Percentiles rank a stretch among this genome's conserved stretches.
Evolutionary conservation across 1,140 invertebrate species (phyloP).

Genomic region (Akabosia matsudoensis): DNA sequence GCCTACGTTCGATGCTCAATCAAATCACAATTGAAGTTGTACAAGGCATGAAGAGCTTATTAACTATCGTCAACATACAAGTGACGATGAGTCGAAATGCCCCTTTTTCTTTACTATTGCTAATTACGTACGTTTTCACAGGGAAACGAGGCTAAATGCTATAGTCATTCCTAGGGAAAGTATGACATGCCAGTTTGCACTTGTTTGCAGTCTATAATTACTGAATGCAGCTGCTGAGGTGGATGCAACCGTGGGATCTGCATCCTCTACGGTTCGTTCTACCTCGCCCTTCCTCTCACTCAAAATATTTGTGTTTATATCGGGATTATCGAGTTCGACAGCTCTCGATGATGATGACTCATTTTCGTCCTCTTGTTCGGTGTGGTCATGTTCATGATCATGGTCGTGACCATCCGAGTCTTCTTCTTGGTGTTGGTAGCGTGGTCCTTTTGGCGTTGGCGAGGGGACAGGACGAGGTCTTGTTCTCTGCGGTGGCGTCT

Average conservation of each 20-base stretch:
- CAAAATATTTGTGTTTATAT: conserved; percentile 7
- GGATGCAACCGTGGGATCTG: not conserved
- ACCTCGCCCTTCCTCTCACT: conserved; percentile 10
- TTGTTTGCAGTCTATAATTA: conserved; percentile 16
- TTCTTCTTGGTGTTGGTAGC: not conserved
- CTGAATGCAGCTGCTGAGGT: not conserved
- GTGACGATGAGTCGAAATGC: not conserved
- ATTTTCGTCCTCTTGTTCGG: not conserved
- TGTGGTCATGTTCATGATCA: not conserved
- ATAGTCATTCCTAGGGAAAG: not conserved
- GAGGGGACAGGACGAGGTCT: not conserved
- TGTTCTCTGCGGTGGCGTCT: not conserved
- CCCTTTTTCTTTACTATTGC: not conserved
- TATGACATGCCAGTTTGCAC: conserved; percentile 13
- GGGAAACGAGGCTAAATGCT: conserved; percentile 14
- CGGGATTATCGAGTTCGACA: not conserved
- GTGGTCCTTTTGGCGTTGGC: not conserved
- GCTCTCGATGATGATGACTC: not conserved
- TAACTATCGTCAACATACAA: not conserved
- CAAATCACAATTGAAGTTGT: too few species aligned
- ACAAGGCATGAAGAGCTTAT: too few species aligned
- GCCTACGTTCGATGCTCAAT: too few species aligned
- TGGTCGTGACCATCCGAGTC: not conserved
- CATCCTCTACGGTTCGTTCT: not conserved
- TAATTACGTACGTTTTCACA: not conserved